These are phyloP conservation scores for Rana temporaria DNA, from an alignment of 2,113 vertebrate species.

Conservation along the genomic window DNA sequence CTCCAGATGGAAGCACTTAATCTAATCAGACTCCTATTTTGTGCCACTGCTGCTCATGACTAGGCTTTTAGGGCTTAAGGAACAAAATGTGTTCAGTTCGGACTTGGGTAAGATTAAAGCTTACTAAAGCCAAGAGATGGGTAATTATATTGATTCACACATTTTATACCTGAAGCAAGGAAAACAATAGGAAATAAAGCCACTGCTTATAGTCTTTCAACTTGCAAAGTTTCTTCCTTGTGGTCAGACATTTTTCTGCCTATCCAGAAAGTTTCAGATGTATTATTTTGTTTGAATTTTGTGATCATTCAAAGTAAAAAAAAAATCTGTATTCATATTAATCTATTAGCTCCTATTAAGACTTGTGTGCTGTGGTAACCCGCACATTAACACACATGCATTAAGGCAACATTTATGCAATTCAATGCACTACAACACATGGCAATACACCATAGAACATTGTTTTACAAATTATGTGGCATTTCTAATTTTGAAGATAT, in stretches of 20 bases:
- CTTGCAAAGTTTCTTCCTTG: background rate
- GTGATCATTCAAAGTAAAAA: no score
- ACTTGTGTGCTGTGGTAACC: no score
- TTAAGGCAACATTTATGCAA: no score
- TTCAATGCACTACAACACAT: no score
- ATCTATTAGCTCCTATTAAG: no score
- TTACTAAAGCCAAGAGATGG: constrained; percentile 44
- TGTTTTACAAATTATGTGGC: no score
- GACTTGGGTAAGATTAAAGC: constrained; percentile 53
- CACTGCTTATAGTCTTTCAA: constrained; percentile 20
- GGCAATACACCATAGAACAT: no score
- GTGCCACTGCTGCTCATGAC: constrained; percentile 54
- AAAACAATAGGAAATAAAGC: constrained; percentile 50
- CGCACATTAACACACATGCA: no score
- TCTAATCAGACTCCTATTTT: constrained; percentile 58
- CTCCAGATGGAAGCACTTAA: constrained; percentile 58
- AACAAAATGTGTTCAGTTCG: constrained; percentile 53
- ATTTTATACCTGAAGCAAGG: constrained; percentile 50
- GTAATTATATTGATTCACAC: constrained; percentile 54
- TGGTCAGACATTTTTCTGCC: constrained; percentile 1
- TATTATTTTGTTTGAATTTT: no score
- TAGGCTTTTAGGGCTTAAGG: constrained; percentile 52
- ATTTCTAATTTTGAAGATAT: no score
- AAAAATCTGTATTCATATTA: no score
- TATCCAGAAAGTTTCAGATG: background rate